These are phyloP conservation scores for Coturnix japonica DNA, from an alignment of 2,113 vertebrate genomes.

Conservation along the genomic window DNA sequence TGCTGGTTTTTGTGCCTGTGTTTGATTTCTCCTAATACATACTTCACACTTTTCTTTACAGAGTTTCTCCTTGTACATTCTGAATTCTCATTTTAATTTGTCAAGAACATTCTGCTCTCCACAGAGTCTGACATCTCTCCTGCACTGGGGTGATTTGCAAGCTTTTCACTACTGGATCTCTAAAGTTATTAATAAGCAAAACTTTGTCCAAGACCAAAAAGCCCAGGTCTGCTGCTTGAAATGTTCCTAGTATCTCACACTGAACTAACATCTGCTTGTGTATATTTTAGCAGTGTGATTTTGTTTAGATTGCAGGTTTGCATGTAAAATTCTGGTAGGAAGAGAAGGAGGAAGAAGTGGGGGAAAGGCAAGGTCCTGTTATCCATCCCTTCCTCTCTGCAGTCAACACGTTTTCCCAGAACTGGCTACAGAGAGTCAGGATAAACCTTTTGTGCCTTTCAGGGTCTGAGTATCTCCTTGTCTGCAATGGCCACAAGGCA, in stretches of 20 bases:
- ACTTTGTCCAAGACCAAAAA: conserved; percentile 5
- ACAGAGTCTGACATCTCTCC: background rate
- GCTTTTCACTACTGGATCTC: background rate
- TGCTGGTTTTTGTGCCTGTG: background rate
- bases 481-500: background rate
- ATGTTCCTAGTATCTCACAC: background rate
- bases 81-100: conserved; percentile 19
- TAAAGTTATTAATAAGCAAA: conserved; percentile 51
- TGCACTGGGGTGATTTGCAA: background rate
- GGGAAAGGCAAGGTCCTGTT: background rate
- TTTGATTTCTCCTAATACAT: conserved; percentile 1
- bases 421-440: rapidly evolving
- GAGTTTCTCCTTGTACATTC: conserved; percentile 5
- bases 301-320: background rate
- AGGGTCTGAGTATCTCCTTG: rapidly evolving
- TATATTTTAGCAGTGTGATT: background rate
- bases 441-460: background rate
- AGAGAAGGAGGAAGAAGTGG: background rate
- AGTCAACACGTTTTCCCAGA: background rate
- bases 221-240: background rate
- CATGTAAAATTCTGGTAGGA: background rate
- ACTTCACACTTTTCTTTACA: background rate
- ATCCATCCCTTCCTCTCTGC: background rate
- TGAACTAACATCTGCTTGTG: background rate
- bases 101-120: background rate